phyloP scores from a whole-genome alignment of 2,113 vertebrate genomes.

The Chiloscyllium plagiosum region DNA sequence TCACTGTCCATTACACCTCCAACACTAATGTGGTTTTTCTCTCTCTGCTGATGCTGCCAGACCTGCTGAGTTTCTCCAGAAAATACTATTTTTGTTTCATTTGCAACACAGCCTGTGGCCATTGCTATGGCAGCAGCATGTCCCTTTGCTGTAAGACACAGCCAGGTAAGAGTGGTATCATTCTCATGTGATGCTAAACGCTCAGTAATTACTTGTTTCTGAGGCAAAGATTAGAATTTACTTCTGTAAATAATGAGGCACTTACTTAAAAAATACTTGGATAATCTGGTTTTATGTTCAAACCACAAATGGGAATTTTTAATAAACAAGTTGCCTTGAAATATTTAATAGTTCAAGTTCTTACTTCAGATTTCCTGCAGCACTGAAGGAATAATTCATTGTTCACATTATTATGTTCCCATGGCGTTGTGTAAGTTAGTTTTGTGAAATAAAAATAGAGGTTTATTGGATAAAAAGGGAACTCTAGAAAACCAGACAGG shows the following conservation, averaged over 20 bases:
- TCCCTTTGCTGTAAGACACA: not conserved
- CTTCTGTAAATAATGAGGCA: not conserved
- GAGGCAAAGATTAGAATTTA: not conserved
- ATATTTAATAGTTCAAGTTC: not conserved
- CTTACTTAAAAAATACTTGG: not conserved
- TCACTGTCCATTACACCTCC: too few species aligned
- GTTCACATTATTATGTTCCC: not conserved
- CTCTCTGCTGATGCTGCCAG: too few species aligned
- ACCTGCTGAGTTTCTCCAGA: too few species aligned
- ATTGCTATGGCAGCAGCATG: too few species aligned
- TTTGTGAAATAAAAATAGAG: constrained; percentile 1
- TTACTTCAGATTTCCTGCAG: not conserved
- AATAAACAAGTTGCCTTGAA: not conserved
- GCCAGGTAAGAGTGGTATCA: not conserved
- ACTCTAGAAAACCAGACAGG: not conserved
- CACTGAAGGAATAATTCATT: not conserved
- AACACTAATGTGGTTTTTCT: too few species aligned
- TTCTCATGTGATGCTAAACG: not conserved
- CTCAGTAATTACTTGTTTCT: not conserved
- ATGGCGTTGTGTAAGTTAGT: not conserved
- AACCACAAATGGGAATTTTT: not conserved
- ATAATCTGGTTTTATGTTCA: not conserved
- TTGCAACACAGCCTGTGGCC: too few species aligned
- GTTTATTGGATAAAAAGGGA: not conserved
- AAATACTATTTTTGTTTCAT: too few species aligned